A percentile compares a stretch with the other conserved stretches of the same genome.
phyloP scores from a whole-genome alignment of 2,888 invertebrate species.

The Anorthoa munda region DNA sequence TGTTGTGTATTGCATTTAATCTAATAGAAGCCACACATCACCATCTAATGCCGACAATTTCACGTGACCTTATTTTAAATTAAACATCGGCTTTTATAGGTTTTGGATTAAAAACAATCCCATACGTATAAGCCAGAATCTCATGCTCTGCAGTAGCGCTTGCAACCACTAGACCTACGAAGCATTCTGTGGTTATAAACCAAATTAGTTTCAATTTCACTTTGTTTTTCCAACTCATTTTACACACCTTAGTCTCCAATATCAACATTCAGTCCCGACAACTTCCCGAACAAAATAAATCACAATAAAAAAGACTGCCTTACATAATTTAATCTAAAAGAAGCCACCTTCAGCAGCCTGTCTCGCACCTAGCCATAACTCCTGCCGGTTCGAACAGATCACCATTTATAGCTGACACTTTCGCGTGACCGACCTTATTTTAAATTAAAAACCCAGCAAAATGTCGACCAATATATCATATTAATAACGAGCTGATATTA shows the following conservation, averaged over 20 bases:
- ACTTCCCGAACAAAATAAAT: constrained; percentile 1
- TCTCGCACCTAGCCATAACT: constrained; percentile 55
- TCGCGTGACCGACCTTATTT: constrained; percentile 70
- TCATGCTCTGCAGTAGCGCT: no score
- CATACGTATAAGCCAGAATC: no score
- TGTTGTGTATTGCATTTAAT: no score
- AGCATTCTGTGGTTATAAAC: no score
- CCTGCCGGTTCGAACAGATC: constrained; percentile 30
- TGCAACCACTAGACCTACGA: no score
- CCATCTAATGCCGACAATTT: no score
- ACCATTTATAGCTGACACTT: constrained; percentile 52
- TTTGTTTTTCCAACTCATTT: no score
- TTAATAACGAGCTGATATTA: constrained; percentile 66
- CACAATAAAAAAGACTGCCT: constrained; percentile 20
- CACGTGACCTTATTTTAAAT: no score
- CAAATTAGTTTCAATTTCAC: no score
- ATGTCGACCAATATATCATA: constrained; percentile 73
- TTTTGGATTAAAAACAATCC: no score
- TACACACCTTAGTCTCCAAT: neutral
- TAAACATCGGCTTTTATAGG: no score
- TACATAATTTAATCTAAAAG: constrained; percentile 47
- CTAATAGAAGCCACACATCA: no score
- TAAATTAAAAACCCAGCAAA: constrained; percentile 71
- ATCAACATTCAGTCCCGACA: neutral
- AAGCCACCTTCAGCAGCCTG: constrained; percentile 62